These are phyloP conservation scores for Anthonomus grandis DNA, from an alignment of 1,140 invertebrate species.

Conservation along the genomic window DNA sequence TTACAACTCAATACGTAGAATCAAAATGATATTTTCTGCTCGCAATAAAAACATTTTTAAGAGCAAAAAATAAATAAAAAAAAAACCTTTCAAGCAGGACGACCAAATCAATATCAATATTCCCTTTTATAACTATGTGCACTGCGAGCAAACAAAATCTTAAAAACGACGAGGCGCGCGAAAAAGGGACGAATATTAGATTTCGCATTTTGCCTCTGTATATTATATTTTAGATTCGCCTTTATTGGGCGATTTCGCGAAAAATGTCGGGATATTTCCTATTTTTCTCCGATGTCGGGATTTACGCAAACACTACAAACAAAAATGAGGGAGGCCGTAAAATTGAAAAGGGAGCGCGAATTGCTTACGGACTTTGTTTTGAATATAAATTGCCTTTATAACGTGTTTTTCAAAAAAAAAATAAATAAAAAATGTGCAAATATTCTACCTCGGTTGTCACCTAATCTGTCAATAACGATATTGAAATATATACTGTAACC, in stretches of 20 bases:
- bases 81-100: slow-evolving; percentile 12
- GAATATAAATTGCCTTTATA: neutral
- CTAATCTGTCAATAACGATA: no score
- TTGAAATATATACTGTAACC: no score
- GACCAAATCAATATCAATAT: slow-evolving; percentile 15
- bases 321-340: slow-evolving; percentile 6
- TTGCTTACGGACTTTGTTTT: neutral
- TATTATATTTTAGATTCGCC: slow-evolving; percentile 6
- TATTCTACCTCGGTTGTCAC: no score
- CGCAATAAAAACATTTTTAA: no score
- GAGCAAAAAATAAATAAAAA: no score
- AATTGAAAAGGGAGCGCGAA: slow-evolving; percentile 8
- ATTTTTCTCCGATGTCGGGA: slow-evolving; percentile 1
- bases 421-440: no score
- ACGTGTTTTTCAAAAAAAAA: no score
- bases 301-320: slow-evolving; percentile 13
- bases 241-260: slow-evolving; percentile 9
- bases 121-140: slow-evolving; percentile 5
- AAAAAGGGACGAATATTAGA: slow-evolving; percentile 14
- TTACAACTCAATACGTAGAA: no score
- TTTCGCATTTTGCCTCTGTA: slow-evolving; percentile 15
- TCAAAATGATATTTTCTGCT: no score
- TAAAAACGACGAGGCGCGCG: slow-evolving; percentile 8
- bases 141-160: neutral
- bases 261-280: slow-evolving; percentile 6